Conservation (phyloP, 2,888 invertebrate species). For the Lamellibrachia columna region DNA sequence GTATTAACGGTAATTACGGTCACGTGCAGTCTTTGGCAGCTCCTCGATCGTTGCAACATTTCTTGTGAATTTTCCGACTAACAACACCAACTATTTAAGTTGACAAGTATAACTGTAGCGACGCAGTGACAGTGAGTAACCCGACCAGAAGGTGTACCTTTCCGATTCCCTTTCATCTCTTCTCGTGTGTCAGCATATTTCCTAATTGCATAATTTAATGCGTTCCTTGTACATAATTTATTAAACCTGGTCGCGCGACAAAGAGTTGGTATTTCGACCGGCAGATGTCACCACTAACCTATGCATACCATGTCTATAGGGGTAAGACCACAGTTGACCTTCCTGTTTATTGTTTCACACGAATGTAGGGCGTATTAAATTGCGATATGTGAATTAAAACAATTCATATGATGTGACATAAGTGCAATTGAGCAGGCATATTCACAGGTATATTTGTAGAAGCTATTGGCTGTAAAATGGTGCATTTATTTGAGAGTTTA, state of each 20-base stretch:
- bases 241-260: neutral
- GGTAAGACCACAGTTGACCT: too few species aligned
- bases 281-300: too few species aligned
- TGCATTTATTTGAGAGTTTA: too few species aligned
- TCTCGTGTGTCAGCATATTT: neutral
- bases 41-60: neutral
- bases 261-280: neutral
- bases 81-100: neutral
- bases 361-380: too few species aligned
- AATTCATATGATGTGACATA: too few species aligned
- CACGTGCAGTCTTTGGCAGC: neutral
- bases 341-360: too few species aligned
- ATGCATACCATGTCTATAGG: too few species aligned
- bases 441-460: too few species aligned
- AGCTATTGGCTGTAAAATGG: too few species aligned
- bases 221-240: constrained; percentile 3
- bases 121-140: neutral
- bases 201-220: neutral
- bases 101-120: neutral
- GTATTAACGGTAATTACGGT: neutral
- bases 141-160: neutral
- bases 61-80: neutral
- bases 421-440: too few species aligned
- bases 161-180: neutral
- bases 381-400: too few species aligned